These are phyloP conservation scores for Alethe castanea DNA, from an alignment of 2,113 vertebrate species.

Conservation along the genomic window DNA sequence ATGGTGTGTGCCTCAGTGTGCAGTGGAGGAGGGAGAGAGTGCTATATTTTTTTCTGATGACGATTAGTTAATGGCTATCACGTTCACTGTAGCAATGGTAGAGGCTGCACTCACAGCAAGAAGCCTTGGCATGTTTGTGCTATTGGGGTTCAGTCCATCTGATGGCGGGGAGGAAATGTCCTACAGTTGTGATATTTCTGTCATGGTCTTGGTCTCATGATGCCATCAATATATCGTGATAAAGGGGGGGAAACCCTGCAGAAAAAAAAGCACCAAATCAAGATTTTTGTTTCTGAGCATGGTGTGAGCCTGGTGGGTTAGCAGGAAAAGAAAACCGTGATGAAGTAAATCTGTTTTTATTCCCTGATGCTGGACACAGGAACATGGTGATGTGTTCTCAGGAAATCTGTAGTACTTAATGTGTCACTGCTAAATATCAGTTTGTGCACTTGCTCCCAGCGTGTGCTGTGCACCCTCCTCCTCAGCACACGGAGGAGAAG, in stretches of 20 bases:
- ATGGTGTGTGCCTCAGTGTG: neutral
- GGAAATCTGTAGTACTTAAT: neutral
- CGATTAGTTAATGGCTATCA: conserved; percentile 53
- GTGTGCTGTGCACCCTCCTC: neutral
- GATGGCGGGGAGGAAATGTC: neutral
- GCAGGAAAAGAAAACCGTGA: neutral
- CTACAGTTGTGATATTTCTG: neutral
- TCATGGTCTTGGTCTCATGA: neutral
- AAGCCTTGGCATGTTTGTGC: neutral
- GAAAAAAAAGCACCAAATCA: neutral
- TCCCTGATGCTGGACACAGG: neutral
- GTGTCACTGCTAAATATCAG: neutral
- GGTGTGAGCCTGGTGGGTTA: neutral
- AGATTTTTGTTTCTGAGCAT: neutral
- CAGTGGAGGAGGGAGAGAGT: neutral
- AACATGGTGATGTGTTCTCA: neutral
- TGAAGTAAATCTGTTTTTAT: neutral
- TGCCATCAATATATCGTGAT: neutral
- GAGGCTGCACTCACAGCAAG: neutral
- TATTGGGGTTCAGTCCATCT: neutral
- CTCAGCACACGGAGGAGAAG: neutral
- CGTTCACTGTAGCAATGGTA: neutral
- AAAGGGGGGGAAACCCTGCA: accelerated
- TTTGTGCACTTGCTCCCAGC: neutral
- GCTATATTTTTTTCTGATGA: neutral